These are phyloP conservation scores for Poicephalus meyeri DNA, from an alignment of 2,113 vertebrate species.

Conservation along the genomic window DNA sequence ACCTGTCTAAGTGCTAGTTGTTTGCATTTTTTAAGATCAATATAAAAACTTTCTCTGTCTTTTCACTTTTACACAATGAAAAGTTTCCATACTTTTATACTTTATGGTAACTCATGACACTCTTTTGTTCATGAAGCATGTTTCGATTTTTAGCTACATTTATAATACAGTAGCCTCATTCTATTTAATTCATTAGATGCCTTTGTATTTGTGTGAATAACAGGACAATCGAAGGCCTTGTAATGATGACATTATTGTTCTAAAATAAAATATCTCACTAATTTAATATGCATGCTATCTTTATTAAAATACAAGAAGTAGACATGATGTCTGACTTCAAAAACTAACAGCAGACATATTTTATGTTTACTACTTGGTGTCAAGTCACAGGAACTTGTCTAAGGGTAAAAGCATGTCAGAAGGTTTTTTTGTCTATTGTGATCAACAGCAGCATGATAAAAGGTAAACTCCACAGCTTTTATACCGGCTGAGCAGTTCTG, in stretches of 20 bases:
- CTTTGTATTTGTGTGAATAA: background rate
- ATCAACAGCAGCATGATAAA: background rate
- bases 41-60: background rate
- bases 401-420: background rate
- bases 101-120: background rate
- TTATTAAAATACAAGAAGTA: background rate
- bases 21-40: background rate
- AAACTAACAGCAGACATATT: background rate
- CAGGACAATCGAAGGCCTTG: background rate
- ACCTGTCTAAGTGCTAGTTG: background rate
- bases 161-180: background rate
- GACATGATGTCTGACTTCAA: background rate
- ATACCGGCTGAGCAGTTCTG: background rate
- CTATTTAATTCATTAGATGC: background rate
- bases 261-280: background rate
- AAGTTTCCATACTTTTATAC: background rate
- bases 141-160: background rate
- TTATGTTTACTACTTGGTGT: background rate
- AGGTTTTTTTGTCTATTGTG: background rate
- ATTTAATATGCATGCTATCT: background rate
- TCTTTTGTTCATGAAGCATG: background rate
- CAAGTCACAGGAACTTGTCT: background rate
- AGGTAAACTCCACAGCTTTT: background rate
- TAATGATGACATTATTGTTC: background rate
- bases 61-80: background rate